Base-by-base conservation (phyloP, 2,113 vertebrate genomes). In the Neotoma lepida region DNA sequence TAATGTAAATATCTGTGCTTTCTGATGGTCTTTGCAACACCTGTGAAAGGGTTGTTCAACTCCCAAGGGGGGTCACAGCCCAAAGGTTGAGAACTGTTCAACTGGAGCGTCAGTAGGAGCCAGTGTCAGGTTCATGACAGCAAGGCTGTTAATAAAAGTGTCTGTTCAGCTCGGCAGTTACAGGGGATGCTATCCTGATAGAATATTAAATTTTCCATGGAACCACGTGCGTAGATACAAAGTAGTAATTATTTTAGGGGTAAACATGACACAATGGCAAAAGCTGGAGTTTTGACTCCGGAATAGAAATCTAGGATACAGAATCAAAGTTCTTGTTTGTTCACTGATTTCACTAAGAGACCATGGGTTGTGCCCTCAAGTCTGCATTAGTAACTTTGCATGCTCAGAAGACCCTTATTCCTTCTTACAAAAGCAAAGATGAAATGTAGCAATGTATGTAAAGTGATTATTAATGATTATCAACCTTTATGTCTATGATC, bases 391-490 rank as follows among this genome's bases (percentile, higher is more conserved):
- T 1, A 81, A 85, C 54, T 84, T 61, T 85, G 1, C 76, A 58
- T 70, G 44, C 82, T 66, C 10, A 70, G 70, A 76, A 88, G 68
- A 46, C 0, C 9, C 41, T 80, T 61, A 66, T 89, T 91, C 28
- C 44, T 71, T 10, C 71, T 80, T 92, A 91, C 0, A 90, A 78
- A 88, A 46, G 41, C n/a, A 35, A 86, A 56, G 24, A 13, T 92
- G 24, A 90, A 88, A 93, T 88, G 76, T 4, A 90, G 30, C 64
- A 71, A 81, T 46, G 41, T 2, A 24, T 63, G 20, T 64, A 54
- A 90, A 96, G 88, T 92, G 14, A 89, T 93, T 63, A 58, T 63
- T 51, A 80, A 51, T 68, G 41, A 68, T 51, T 54, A 28, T 41
- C 92, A 46, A 61, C 63, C 12, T 88, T 91, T 74, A 51, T 80